Evolutionary conservation across 2,888 invertebrate species (phyloP), one percentile per base, ranked within the genome.

Genomic region (Apantesis nais): DNA sequence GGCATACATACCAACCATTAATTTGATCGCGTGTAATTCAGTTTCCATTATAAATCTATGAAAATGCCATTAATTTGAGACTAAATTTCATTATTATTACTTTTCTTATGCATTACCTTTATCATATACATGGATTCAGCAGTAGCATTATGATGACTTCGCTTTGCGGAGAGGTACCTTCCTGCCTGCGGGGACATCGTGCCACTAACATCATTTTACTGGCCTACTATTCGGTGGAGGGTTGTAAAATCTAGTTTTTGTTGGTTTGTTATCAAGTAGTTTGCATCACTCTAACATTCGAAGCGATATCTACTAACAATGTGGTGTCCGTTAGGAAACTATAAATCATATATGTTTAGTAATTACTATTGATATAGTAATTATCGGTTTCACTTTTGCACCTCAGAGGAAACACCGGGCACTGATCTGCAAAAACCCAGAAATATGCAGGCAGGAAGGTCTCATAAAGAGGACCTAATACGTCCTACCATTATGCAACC

Each of bases 391-490:
- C 90, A 93, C 93, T 94, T 94, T 94, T 94, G 93, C 93, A 94
- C 92, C 94, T 93, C 94, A 95, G 95, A 95, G 89, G 94, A 93
- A 90, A 88, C 94, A 89, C 84, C 95, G 94, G 92, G 91, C 90
- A 93, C 92, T 94, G 94, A 93, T 89, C 94, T 92, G 91, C 94
- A 93, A 92, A 94, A 90, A 89, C 87, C 91, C 88, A 92, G 90
- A 90, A 90, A 93, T 88, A 92, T 89, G 95, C 96, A 96, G 96
- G 96, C 96, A 96, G 96, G 96, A 96, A 96, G 96, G 96, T 96
- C 96, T 93, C 90, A 92, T 90, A 92, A 89, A 88, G 89, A 89
- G 90, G 92, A 92, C 88, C 84, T 92, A 87, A 88, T 87, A 86
- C 92, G 90, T 92, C 91, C 92, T 88, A 91, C 85, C 85, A 84